A percentile compares a stretch with the other conserved stretches of the same genome.
Conservation (phyloP, 2,888 invertebrate genomes). For the Amphipyra tragopoginis region DNA sequence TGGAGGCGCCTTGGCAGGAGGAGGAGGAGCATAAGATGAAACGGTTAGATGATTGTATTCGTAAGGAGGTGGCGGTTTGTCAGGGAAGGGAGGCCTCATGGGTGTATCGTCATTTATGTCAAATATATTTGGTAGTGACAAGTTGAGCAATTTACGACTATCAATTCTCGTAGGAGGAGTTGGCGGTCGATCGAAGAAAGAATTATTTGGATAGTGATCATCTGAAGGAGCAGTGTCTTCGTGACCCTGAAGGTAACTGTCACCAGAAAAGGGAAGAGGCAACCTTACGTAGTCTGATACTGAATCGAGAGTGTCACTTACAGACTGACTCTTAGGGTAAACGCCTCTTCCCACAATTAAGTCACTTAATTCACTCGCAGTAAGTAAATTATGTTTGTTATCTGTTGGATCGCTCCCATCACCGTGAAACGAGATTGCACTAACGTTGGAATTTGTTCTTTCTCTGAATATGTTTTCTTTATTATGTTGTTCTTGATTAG, state of each 20-base stretch:
- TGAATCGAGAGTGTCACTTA: constrained; percentile 96
- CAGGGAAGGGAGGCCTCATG: constrained; percentile 69
- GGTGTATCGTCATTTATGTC: constrained; percentile 75
- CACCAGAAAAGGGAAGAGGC: constrained; percentile 89
- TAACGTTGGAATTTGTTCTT: constrained; percentile 94
- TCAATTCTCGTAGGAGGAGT: constrained; percentile 93
- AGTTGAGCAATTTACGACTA: constrained; percentile 87
- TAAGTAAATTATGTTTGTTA: constrained; percentile 93
- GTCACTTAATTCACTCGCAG: constrained; percentile 95
- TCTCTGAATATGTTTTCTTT: constrained; percentile 89
- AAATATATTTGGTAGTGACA: constrained; percentile 85
- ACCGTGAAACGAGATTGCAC: constrained; percentile 95
- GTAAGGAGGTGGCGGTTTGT: constrained; percentile 92
- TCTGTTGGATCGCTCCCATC: constrained; percentile 97
- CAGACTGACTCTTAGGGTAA: constrained; percentile 93
- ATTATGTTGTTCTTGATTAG: constrained; percentile 81
- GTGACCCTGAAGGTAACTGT: constrained; percentile 90
- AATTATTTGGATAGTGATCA: constrained; percentile 85
- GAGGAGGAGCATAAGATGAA: constrained; percentile 67
- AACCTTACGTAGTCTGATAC: constrained; percentile 97
- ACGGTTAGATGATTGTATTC: constrained; percentile 91
- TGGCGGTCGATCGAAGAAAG: constrained; percentile 90
- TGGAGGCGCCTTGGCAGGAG: constrained; percentile 90
- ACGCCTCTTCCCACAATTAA: constrained; percentile 94
- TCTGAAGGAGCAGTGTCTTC: constrained; percentile 91